phyloP scores from a whole-genome alignment of 2,888 invertebrate genomes.

The Cheilosia grossa region DNA sequence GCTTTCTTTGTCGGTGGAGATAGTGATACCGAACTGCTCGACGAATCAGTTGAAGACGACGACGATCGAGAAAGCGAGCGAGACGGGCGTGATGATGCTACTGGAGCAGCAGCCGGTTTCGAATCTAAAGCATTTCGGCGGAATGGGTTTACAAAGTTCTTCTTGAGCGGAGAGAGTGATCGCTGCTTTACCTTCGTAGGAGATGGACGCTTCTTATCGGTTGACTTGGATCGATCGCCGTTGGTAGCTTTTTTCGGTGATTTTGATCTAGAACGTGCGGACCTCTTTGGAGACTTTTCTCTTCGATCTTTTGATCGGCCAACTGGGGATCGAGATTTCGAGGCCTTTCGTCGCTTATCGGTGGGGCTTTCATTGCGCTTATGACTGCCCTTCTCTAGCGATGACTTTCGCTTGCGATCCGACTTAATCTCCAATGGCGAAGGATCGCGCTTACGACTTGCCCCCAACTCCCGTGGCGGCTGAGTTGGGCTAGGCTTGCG shows the following conservation, averaged over 20 bases:
- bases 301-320: slow-evolving; percentile 52
- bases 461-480: slow-evolving; percentile 39
- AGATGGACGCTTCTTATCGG: slow-evolving; percentile 64
- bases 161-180: slow-evolving; percentile 65
- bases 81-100: slow-evolving; percentile 6
- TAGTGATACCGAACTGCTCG: slow-evolving; percentile 77
- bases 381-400: slow-evolving; percentile 25
- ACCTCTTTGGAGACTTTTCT: slow-evolving; percentile 50
- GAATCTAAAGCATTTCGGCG: slow-evolving; percentile 19
- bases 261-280: slow-evolving; percentile 47
- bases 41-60: slow-evolving; percentile 59
- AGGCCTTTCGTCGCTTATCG: slow-evolving; percentile 45
- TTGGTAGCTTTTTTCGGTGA: slow-evolving; percentile 43
- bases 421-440: slow-evolving; percentile 38
- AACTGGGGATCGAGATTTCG: slow-evolving; percentile 71
- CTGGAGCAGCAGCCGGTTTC: not conserved
- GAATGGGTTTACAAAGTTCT: slow-evolving; percentile 55
- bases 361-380: slow-evolving; percentile 26
- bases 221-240: slow-evolving; percentile 37
- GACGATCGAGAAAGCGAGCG: slow-evolving; percentile 40
- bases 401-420: slow-evolving; percentile 62
- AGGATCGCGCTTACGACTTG: slow-evolving; percentile 40
- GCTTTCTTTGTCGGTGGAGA: slow-evolving; percentile 77
- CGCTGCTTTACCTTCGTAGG: slow-evolving; percentile 70
- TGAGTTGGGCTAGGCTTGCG: slow-evolving; percentile 54